These are phyloP conservation scores for Pseudorhombus dupliciocellatus DNA, from an alignment of 2,113 vertebrate species.

Conservation along the genomic window DNA sequence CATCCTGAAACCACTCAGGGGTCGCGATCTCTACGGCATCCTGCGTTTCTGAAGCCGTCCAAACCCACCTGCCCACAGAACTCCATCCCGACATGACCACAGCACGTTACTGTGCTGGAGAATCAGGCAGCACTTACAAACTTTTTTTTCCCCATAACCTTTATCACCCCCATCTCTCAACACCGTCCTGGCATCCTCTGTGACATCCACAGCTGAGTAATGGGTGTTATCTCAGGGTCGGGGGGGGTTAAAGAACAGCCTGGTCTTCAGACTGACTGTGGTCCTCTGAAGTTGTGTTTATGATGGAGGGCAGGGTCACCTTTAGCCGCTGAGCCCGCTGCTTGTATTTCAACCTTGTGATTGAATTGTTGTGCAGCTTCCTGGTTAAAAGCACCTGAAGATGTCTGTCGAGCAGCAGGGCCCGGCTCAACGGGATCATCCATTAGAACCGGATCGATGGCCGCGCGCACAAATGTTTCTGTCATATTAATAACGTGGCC, in stretches of 20 bases:
- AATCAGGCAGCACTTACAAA: slow-evolving; percentile 38
- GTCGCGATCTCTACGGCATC: background rate
- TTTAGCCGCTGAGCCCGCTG: slow-evolving; percentile 10
- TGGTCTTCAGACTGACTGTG: slow-evolving; percentile 24
- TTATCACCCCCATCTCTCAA: slow-evolving; percentile 33
- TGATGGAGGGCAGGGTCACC: slow-evolving; percentile 34
- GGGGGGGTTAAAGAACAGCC: slow-evolving; percentile 15
- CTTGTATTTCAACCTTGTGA: slow-evolving; percentile 20
- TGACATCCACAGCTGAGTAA: slow-evolving; percentile 33
- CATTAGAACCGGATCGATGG: slow-evolving; percentile 45
- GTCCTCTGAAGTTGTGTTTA: slow-evolving; percentile 21
- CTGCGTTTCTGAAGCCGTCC: slow-evolving; percentile 10
- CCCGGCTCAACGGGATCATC: slow-evolving; percentile 10
- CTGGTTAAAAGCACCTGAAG: background rate
- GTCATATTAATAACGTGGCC: slow-evolving; percentile 28
- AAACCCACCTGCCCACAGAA: slow-evolving; percentile 29
- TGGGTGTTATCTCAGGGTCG: slow-evolving; percentile 43
- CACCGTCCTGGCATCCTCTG: slow-evolving; percentile 9
- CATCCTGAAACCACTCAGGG: background rate
- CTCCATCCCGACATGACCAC: slow-evolving; percentile 18
- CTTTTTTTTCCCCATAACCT: slow-evolving; percentile 23
- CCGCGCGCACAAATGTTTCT: slow-evolving; percentile 11
- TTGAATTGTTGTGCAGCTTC: slow-evolving; percentile 14
- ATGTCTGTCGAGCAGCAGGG: background rate
- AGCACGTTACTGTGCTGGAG: slow-evolving; percentile 5